Evolutionary conservation across 1,140 invertebrate species (phyloP).

Genomic region (Bicyclus anynana): DNA sequence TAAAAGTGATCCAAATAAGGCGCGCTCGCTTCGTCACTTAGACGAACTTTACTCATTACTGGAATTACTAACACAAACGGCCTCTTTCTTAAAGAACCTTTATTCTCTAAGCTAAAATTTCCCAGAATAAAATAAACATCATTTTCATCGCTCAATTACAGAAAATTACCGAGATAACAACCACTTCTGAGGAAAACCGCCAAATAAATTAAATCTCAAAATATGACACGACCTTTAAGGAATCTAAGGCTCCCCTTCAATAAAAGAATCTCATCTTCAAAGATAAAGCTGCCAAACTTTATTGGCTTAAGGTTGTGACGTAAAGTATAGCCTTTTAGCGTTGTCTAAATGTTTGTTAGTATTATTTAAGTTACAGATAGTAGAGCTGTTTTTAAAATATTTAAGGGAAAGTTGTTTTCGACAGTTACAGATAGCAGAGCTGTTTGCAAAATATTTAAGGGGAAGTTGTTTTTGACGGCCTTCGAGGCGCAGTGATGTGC

Average conservation of each 20-base stretch:
- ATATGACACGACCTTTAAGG: not conserved
- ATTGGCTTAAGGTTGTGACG: slow-evolving; percentile 2
- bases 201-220: slow-evolving; percentile 1
- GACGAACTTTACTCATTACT: too few relatives aligned
- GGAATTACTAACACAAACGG: too few relatives aligned
- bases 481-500: too few relatives aligned
- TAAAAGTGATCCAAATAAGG: too few relatives aligned
- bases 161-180: not conserved
- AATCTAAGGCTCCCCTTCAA: slow-evolving; percentile 6
- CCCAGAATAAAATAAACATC: not conserved
- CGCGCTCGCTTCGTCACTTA: too few relatives aligned
- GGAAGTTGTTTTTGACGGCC: too few relatives aligned
- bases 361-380: too few relatives aligned
- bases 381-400: too few relatives aligned
- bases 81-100: too few relatives aligned
- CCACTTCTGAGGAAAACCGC: not conserved
- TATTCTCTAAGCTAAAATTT: not conserved
- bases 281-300: slow-evolving; percentile 9
- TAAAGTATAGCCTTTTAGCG: not conserved
- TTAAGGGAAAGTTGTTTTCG: too few relatives aligned
- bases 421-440: too few relatives aligned
- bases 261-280: slow-evolving; percentile 12
- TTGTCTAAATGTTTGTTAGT: not conserved
- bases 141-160: not conserved
- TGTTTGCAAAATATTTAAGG: too few relatives aligned